phyloP scores from a whole-genome alignment of 2,888 invertebrate genomes.

The Noctuana brunneofusca region DNA sequence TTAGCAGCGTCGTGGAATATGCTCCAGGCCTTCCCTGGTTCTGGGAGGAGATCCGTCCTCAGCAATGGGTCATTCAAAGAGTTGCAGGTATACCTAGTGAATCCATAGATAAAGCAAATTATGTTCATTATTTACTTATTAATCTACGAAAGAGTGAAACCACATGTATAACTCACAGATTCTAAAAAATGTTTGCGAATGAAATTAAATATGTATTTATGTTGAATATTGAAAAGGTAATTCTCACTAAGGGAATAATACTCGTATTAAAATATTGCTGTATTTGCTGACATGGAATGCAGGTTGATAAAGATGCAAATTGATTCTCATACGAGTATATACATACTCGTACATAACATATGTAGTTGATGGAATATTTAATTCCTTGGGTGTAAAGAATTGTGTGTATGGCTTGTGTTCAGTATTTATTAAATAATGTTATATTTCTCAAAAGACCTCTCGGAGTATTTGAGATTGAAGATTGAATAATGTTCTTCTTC shows the following conservation, averaged over 20 bases:
- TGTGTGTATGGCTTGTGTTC: neutral
- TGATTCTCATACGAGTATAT: neutral
- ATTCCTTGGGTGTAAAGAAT: slow-evolving; percentile 1
- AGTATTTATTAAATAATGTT: neutral
- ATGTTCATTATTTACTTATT: no score
- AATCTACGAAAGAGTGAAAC: no score
- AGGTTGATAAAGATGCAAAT: slow-evolving; percentile 1
- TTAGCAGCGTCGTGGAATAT: no score
- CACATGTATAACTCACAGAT: neutral
- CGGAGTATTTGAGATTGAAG: no score
- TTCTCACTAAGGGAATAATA: neutral
- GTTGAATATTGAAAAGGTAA: neutral
- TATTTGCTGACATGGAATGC: neutral
- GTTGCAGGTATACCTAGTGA: no score
- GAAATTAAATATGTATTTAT: neutral
- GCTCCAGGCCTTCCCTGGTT: no score
- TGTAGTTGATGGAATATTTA: slow-evolving; percentile 1
- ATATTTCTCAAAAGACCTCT: no score
- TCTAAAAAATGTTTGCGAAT: neutral
- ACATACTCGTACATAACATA: no score
- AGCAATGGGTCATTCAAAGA: no score
- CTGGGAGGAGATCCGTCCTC: no score
- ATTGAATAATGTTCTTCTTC: no score
- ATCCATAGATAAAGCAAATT: no score
- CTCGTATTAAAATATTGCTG: neutral